Conservation (phyloP, 1,140 invertebrate species). For the Spodoptera frugiperda region DNA sequence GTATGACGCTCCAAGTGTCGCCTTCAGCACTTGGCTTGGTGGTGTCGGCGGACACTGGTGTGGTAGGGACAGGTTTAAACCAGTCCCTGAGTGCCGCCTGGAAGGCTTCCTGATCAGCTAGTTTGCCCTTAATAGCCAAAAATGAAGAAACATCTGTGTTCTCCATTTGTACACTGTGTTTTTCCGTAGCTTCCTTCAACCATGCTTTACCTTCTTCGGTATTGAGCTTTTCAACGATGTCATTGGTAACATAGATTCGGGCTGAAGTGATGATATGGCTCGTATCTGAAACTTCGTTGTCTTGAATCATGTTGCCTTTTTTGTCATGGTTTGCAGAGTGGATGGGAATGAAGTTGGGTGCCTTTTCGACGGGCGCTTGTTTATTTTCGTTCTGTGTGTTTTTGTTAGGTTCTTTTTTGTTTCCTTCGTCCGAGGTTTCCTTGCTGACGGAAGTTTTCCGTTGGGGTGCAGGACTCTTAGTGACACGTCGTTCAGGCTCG, state of each 20-base stretch:
- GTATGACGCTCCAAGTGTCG: constrained; percentile 63
- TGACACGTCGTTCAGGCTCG: constrained; percentile 52
- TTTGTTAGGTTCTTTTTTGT: constrained; percentile 45
- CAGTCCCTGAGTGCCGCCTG: constrained; percentile 78
- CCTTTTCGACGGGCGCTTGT: constrained; percentile 54
- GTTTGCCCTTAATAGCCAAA: constrained; percentile 82
- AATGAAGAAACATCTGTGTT: constrained; percentile 75
- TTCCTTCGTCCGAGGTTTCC: constrained; percentile 45
- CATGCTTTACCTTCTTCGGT: constrained; percentile 79
- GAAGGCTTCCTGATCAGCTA: constrained; percentile 83
- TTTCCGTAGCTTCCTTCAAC: constrained; percentile 68
- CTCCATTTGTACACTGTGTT: constrained; percentile 79
- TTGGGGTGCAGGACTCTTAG: constrained; percentile 57
- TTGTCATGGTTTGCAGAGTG: constrained; percentile 70
- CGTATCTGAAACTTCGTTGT: constrained; percentile 80
- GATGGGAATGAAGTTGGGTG: constrained; percentile 67
- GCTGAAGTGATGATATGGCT: constrained; percentile 76
- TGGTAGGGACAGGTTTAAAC: constrained; percentile 56
- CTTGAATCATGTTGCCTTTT: constrained; percentile 77
- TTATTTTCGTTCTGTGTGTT: constrained; percentile 51
- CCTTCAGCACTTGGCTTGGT: constrained; percentile 58
- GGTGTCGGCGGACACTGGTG: constrained; percentile 48
- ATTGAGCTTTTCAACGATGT: constrained; percentile 80
- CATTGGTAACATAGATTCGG: constrained; percentile 80
- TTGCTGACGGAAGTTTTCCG: constrained; percentile 61